phyloP scores from a whole-genome alignment of 2,888 invertebrate genomes.

The Chrysotoxum bicinctum region DNA sequence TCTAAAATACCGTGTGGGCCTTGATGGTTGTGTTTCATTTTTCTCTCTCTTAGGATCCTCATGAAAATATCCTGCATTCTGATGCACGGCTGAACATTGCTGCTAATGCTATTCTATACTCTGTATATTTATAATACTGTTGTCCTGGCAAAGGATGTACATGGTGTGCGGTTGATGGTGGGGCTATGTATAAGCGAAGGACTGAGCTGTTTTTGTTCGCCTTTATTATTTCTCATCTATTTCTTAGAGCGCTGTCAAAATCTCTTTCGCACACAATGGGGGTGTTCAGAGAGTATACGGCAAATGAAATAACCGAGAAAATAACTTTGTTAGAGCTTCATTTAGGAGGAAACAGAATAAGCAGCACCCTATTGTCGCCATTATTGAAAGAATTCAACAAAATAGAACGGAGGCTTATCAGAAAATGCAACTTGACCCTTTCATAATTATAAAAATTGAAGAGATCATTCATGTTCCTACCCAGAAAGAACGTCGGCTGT shows the following conservation, averaged over 20 bases:
- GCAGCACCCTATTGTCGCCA: not conserved
- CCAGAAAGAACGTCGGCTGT: no score
- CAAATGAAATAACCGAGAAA: not conserved
- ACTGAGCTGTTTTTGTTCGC: constrained; percentile 57
- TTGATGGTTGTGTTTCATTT: constrained; percentile 53
- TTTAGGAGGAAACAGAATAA: not conserved
- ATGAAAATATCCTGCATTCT: constrained; percentile 59
- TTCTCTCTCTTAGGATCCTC: constrained; percentile 22
- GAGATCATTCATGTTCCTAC: no score
- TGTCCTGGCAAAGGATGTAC: constrained; percentile 44
- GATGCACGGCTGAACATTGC: constrained; percentile 57
- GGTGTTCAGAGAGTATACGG: constrained; percentile 29
- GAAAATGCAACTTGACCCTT: not conserved
- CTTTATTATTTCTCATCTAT: constrained; percentile 71
- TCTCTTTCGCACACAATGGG: constrained; percentile 67
- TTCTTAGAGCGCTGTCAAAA: constrained; percentile 69
- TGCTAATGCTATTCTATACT: not conserved
- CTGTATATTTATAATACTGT: not conserved
- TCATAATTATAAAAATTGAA: no score
- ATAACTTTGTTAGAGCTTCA: no score
- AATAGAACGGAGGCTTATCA: not conserved
- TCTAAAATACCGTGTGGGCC: constrained; percentile 45
- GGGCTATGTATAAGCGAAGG: constrained; percentile 25
- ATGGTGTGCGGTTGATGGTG: constrained; percentile 38
- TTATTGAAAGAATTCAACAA: not conserved